Evolutionary conservation across 2,888 invertebrate species (phyloP), one percentile per base, ranked within the genome.

Genomic region (Loripinus fragilis): DNA sequence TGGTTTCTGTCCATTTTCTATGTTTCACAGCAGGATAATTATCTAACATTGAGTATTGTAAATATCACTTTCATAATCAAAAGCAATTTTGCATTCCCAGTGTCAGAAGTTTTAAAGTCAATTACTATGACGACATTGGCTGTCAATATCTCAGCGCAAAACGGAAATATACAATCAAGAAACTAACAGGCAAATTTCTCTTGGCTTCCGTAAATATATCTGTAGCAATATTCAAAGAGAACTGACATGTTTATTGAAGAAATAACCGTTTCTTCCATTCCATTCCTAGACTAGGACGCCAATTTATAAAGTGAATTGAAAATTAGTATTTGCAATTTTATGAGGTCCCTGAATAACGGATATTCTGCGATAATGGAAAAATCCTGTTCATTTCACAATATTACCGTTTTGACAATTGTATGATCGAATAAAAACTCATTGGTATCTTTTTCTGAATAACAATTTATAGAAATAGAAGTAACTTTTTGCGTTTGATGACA

Each of bases 251-350:
- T 81, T 81, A 76, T 78, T 71, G 78, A 76, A 65, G 74, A 68
- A 76, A 78, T 78, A 81, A 78, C 76, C 72, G 71, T 81, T 76
- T 75, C 69, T 66, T 74, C 74, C 71, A 73, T 76, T 23, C 7
- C 74, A 78, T 81, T 81, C 71, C 60, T 72, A 74, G 60, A 68
- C 76, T 68, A 74, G 66, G 73, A 72, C 71, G 67, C 65, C 74
- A 74, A 81, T 81, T 81, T 81, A 78, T 81, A 78, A 81, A 77
- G 73, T 77, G 78, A 81, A 78, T 76, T 78, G 81, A 81, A 78
- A 81, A 81, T 81, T 78, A 73, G 81, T 78, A 71, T 78, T 78
- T 78, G 67, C 74, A 65, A 60, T 60, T 60, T 60, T 60, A 60
- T 60, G 60, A 60, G 33, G 60, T 60, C 33, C 60, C 33, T 30